phyloP scores from a whole-genome alignment of 1,140 invertebrate species.

The Melitaea cinxia region DNA sequence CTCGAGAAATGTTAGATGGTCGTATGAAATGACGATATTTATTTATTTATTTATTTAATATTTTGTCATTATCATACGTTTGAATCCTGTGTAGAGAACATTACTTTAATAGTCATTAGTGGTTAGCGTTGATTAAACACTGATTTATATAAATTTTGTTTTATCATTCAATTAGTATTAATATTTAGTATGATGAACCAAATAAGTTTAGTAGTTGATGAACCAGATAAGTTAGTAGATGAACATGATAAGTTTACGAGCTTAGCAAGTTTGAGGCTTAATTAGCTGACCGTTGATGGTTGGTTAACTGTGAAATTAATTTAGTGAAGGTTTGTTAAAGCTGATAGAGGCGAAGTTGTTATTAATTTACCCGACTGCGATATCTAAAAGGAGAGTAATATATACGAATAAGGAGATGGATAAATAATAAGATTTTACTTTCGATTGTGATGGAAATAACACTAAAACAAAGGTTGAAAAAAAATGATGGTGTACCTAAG shows the following conservation, averaged over 20 bases:
- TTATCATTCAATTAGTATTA: neutral
- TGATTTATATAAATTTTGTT: no score
- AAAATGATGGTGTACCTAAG: no score
- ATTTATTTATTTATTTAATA: constrained; percentile 4
- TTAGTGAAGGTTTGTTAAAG: neutral
- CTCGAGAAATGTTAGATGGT: constrained; percentile 12
- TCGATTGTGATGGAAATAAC: no score
- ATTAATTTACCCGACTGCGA: no score
- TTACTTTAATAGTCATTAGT: no score
- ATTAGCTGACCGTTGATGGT: neutral
- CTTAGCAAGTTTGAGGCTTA: neutral
- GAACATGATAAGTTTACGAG: neutral
- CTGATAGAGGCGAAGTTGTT: neutral
- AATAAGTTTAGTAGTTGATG: neutral
- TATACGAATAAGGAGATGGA: no score
- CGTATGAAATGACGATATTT: constrained; percentile 8
- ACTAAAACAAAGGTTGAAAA: no score
- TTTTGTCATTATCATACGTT: no score
- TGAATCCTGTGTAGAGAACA: no score
- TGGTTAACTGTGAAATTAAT: neutral
- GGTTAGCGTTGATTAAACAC: no score
- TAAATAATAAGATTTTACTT: no score
- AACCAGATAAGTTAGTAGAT: neutral
- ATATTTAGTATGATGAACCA: neutral
- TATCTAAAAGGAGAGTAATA: no score